Percentiles rank a stretch among this genome's conserved stretches.
Evolutionary conservation across 2,888 invertebrate genomes (phyloP).

Genomic region (Drepanosiphum platanoidis): DNA sequence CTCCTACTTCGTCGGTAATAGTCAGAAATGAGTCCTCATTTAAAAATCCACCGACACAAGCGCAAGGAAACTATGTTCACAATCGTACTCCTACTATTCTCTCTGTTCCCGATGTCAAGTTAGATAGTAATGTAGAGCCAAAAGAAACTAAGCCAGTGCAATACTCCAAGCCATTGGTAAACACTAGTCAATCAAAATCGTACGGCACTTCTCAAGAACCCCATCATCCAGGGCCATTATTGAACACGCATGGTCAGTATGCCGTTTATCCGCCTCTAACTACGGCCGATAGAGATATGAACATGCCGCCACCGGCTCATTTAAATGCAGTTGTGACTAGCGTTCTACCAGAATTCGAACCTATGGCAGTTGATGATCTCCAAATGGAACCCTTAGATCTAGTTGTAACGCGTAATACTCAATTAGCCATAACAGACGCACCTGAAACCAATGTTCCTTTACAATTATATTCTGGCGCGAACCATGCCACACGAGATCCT

Average conservation of each 20-base stretch:
- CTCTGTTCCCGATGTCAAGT: not conserved
- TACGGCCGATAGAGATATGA: not conserved
- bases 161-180: not conserved
- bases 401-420: not conserved
- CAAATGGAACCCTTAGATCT: conserved; percentile 44
- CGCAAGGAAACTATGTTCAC: not conserved
- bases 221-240: conserved; percentile 8
- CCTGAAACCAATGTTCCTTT: conserved; percentile 10
- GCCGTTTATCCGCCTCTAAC: conserved; percentile 27
- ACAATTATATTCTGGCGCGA: not conserved
- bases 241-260: conserved; percentile 20
- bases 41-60: conserved; percentile 61
- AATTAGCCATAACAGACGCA: too few species aligned
- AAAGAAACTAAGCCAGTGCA: not conserved
- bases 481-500: not conserved
- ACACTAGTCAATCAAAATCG: conserved; percentile 11
- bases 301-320: conserved; percentile 36
- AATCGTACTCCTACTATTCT: conserved; percentile 18
- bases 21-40: conserved; percentile 59
- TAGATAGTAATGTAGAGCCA: not conserved
- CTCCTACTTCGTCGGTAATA: conserved; percentile 59
- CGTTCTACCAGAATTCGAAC: not conserved
- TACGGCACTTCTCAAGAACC: conserved; percentile 2
- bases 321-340: not conserved
- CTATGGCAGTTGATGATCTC: not conserved